These are phyloP conservation scores for Trichonephila clavata DNA, from an alignment of 1,140 invertebrate genomes.

Conservation along the genomic window DNA sequence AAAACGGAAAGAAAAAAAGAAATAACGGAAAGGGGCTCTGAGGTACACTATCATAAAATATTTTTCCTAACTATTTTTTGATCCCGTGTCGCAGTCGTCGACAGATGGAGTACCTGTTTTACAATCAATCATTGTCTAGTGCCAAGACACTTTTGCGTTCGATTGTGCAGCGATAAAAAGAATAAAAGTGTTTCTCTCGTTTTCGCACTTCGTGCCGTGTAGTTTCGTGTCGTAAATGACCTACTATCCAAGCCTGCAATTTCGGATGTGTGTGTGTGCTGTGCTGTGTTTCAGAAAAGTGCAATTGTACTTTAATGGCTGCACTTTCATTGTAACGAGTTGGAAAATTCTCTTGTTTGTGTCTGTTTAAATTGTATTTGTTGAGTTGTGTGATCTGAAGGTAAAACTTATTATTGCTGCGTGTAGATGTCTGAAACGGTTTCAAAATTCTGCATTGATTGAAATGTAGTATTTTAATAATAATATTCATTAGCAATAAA, in stretches of 20 bases:
- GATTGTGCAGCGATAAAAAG: background rate
- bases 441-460: no score
- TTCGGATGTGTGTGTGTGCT: background rate
- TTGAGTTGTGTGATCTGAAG: background rate
- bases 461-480: no score
- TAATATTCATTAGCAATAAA: no score
- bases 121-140: constrained; percentile 41
- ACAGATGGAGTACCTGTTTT: constrained; percentile 25
- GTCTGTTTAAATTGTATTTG: background rate
- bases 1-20: no score
- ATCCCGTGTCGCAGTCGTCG: background rate
- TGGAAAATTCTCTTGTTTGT: background rate
- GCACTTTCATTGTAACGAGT: background rate
- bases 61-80: constrained; percentile 32
- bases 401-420: no score
- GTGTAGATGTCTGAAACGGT: no score
- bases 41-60: constrained; percentile 1
- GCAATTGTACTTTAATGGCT: background rate
- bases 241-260: background rate
- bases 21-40: background rate
- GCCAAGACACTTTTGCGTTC: constrained; percentile 23
- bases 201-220: background rate
- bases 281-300: background rate
- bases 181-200: constrained; percentile 2
- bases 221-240: constrained; percentile 4